phyloP scores from a whole-genome alignment of 2,113 vertebrate species.

The Anthoscopus minutus region DNA sequence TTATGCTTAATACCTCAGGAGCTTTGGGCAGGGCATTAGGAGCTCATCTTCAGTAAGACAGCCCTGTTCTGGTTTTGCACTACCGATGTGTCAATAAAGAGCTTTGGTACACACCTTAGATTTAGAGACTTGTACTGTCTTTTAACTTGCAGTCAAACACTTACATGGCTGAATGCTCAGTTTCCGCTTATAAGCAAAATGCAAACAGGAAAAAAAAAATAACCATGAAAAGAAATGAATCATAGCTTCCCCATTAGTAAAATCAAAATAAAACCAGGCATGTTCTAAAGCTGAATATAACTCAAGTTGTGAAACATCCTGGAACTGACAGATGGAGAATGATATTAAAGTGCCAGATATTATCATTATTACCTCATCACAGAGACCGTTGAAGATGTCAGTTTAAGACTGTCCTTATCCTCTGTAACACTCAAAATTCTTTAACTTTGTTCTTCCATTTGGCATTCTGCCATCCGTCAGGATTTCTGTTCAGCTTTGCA shows the following conservation, averaged over 20 bases:
- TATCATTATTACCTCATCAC: constrained; percentile 19
- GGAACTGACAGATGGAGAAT: constrained; percentile 26
- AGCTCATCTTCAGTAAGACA: background rate
- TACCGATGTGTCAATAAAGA: background rate
- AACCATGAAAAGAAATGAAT: background rate
- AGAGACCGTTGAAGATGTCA: background rate
- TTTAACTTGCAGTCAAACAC: background rate
- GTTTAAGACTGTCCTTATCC: background rate
- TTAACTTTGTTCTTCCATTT: constrained; percentile 25
- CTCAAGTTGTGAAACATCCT: constrained; percentile 10
- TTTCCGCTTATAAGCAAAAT: background rate
- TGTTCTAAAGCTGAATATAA: constrained; percentile 27
- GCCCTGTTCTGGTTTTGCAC: background rate
- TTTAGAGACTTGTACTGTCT: background rate
- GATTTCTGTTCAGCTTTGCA: background rate
- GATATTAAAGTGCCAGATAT: constrained; percentile 22
- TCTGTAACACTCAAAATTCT: background rate
- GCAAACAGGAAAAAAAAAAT: background rate
- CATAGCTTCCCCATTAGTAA: background rate
- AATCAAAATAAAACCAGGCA: background rate
- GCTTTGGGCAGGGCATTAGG: background rate
- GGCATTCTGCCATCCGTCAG: background rate
- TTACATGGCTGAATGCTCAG: background rate
- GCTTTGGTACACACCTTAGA: background rate
- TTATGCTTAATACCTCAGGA: background rate